A percentile compares a stretch with the other conserved stretches of the same genome.
Conservation (phyloP, 2,113 vertebrate species). For the Morone chrysops region DNA sequence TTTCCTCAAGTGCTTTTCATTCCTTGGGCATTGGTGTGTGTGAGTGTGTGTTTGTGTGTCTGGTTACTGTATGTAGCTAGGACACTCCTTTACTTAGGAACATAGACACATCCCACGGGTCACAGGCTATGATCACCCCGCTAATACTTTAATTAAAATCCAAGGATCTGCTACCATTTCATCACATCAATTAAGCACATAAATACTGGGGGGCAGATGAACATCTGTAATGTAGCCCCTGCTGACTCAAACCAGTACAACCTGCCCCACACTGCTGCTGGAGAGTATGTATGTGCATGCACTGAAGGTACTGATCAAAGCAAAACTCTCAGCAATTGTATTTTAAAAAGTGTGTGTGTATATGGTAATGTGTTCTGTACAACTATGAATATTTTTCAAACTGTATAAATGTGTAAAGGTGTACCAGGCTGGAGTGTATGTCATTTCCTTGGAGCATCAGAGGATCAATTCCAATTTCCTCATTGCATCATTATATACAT, state of each 20-base stretch:
- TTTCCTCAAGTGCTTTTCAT: slow-evolving; percentile 53
- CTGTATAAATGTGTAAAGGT: slow-evolving; percentile 10
- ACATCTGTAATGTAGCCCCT: slow-evolving; percentile 65
- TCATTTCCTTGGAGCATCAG: slow-evolving; percentile 10
- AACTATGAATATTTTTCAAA: slow-evolving; percentile 46
- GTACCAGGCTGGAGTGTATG: not conserved
- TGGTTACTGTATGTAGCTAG: not conserved
- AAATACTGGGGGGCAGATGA: slow-evolving; percentile 56
- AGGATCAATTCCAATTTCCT: not conserved
- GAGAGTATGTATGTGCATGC: not conserved
- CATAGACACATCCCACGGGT: slow-evolving; percentile 18
- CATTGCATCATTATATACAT: slow-evolving; percentile 17
- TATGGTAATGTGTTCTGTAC: slow-evolving; percentile 34
- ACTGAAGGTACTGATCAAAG: slow-evolving; percentile 46
- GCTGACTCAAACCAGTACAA: slow-evolving; percentile 18
- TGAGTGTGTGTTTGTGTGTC: too few species aligned
- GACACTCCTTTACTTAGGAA: slow-evolving; percentile 10
- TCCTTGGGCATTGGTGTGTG: not conserved
- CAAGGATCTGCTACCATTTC: slow-evolving; percentile 60
- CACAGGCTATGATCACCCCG: slow-evolving; percentile 32
- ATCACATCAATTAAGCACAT: slow-evolving; percentile 66
- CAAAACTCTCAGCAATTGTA: slow-evolving; percentile 42
- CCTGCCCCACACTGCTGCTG: slow-evolving; percentile 1
- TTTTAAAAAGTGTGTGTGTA: slow-evolving; percentile 19
- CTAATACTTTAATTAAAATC: slow-evolving; percentile 71